Conservation (phyloP, 2,797 vertebrate genomes). For the Gallinago solitaria region DNA sequence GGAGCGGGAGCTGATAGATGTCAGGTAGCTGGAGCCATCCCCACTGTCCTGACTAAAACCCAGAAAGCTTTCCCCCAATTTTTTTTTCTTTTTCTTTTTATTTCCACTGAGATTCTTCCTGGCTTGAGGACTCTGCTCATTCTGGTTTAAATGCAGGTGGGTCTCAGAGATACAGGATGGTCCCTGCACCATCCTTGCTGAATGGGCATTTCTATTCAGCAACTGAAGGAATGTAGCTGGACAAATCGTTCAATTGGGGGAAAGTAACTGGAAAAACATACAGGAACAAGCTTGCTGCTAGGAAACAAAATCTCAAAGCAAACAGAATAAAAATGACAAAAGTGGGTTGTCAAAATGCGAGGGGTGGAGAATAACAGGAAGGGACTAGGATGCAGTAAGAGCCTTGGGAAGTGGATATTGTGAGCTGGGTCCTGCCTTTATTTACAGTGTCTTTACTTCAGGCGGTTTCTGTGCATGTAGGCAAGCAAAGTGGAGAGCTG, state of each 20-base stretch:
- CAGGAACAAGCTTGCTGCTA: neutral
- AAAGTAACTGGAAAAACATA: neutral
- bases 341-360: neutral
- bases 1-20: neutral
- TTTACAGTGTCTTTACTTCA: neutral
- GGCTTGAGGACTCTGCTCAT: neutral
- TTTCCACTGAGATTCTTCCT: neutral
- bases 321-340: neutral
- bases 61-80: neutral
- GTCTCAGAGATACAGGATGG: neutral
- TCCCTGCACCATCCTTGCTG: neutral
- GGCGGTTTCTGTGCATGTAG: neutral
- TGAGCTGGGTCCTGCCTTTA: neutral
- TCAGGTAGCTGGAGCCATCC: neutral
- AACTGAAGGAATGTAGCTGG: too few species aligned
- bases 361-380: slow-evolving; percentile 46
- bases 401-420: slow-evolving; percentile 2
- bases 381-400: slow-evolving; percentile 9
- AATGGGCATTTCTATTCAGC: neutral
- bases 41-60: neutral
- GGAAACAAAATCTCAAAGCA: slow-evolving; percentile 23
- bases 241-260: neutral
- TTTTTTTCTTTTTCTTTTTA: too few species aligned
- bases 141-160: neutral
- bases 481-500: neutral